phyloP scores from a whole-genome alignment of 1,140 invertebrate species.

The Akabosia matsudoensis region DNA sequence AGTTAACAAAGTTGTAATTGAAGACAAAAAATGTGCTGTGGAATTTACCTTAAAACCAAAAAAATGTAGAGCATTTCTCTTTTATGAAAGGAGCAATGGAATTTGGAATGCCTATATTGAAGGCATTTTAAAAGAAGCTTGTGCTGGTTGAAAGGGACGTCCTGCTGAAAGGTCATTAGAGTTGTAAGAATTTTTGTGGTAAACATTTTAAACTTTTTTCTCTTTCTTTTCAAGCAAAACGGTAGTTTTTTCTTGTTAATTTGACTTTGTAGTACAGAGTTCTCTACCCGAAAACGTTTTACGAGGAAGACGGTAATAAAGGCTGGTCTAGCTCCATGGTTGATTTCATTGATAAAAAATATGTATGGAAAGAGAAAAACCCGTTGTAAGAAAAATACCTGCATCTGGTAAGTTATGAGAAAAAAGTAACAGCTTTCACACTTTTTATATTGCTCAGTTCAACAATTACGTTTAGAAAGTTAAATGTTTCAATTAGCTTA shows the following conservation, averaged over 20 bases:
- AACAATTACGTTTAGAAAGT: background rate
- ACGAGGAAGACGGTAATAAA: background rate
- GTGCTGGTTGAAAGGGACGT: background rate
- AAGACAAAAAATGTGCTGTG: background rate
- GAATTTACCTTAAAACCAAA: too few relatives aligned
- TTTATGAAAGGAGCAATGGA: background rate
- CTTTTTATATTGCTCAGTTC: background rate
- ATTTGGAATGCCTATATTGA: too few relatives aligned
- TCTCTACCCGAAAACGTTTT: background rate
- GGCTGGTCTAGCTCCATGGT: background rate
- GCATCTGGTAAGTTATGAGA: too few relatives aligned
- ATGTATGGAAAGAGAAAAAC: background rate
- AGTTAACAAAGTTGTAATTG: background rate
- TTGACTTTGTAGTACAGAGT: background rate
- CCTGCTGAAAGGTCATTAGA: conserved; percentile 15
- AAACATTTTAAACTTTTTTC: background rate
- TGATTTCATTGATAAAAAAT: conserved; percentile 18
- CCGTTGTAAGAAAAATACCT: background rate
- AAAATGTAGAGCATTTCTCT: background rate
- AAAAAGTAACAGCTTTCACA: too few relatives aligned
- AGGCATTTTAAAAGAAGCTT: too few relatives aligned
- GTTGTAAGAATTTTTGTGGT: background rate
- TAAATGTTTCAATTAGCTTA: too few relatives aligned
- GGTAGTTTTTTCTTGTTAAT: background rate
- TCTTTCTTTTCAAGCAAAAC: background rate